Evolutionary conservation across 30 jellyfish, hydroid and myxozoan genomes (phyloP), one percentile per base, ranked within the genome.

Genomic region (Mastigias papua): DNA sequence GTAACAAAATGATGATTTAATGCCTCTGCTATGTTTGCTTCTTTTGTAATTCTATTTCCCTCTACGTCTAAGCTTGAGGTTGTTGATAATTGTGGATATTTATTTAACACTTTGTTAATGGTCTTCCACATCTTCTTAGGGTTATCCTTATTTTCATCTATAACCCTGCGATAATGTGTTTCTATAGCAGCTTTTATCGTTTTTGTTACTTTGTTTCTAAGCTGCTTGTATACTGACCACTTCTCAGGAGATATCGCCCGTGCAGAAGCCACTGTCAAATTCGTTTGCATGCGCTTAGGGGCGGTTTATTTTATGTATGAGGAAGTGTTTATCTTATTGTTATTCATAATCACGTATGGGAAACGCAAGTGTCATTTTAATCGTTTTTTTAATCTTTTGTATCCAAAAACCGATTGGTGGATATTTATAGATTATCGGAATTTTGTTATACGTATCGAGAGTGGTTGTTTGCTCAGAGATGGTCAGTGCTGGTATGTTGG

Each of bases 211-310:
- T n/a, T n/a, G n/a, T n/a, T n/a, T n/a, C n/a, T n/a, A n/a, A n/a
- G n/a, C n/a, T n/a, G 76, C 76, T 8, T 25, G 35, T 64, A 64
- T 64, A 64, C 76, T 10, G 0, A 15, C 76, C 76, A 64, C 34
- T 64, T 64, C 76, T 1, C 49, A 64, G 76, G 13, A 42, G 13
- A 42, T 42, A 42, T 42, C 54, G 54, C 54, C 54, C 54, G 54
- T 42, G 54, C 54, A 42, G 13, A 42, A 42, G 13, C 54, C 54
- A 42, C 54, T 42, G 54, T 42, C 54, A 4, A 42, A 8, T 42
- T 42, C 54, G 13, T 42, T 15, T 42, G 54, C 54, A 42, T 42
- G 54, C 54, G 54, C 54, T 42, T 42, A 42, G 54, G 54, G 7
- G 7, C 13, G 54, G 54, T 42, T 42, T 42, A 42, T 42, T 42